A percentile compares a stretch with the other conserved stretches of the same genome.
These are phyloP conservation scores for Sebastes miniatus DNA, from an alignment of 2,797 vertebrate genomes.

Conservation along the genomic window DNA sequence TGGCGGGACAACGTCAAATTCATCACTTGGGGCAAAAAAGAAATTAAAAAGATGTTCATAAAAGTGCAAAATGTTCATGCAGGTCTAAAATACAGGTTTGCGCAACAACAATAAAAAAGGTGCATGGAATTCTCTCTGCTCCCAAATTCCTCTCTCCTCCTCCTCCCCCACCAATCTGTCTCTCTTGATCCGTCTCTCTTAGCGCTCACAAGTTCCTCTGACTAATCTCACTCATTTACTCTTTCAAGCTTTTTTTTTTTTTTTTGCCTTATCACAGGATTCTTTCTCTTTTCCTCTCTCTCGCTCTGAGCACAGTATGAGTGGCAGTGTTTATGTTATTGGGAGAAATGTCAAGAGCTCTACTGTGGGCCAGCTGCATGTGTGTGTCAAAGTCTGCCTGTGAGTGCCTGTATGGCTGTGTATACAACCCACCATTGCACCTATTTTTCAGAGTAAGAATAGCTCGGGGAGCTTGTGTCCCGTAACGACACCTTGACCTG, in stretches of 20 bases:
- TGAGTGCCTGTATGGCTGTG: slow-evolving; percentile 21
- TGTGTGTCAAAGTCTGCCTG: slow-evolving; percentile 27
- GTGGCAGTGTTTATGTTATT: slow-evolving; percentile 59
- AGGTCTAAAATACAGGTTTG: slow-evolving; percentile 70
- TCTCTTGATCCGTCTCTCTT: slow-evolving; percentile 50
- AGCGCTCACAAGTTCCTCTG: slow-evolving; percentile 26
- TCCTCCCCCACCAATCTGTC: not conserved
- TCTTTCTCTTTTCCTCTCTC: slow-evolving; percentile 9
- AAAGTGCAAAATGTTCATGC: slow-evolving; percentile 61
- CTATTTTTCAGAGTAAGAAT: slow-evolving; percentile 25
- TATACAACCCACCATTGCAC: slow-evolving; percentile 21
- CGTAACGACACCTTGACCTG: slow-evolving; percentile 58
- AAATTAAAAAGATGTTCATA: slow-evolving; percentile 70
- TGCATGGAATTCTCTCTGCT: slow-evolving; percentile 57
- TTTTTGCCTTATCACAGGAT: slow-evolving; percentile 30
- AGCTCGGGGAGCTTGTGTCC: slow-evolving; percentile 25
- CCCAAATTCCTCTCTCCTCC: slow-evolving; percentile 35
- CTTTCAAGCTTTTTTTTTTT: slow-evolving; percentile 39
- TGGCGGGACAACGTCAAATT: slow-evolving; percentile 34
- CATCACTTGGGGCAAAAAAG: slow-evolving; percentile 60
- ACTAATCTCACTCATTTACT: slow-evolving; percentile 64
- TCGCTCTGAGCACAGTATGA: slow-evolving; percentile 28
- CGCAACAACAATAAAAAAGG: slow-evolving; percentile 69
- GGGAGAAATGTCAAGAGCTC: slow-evolving; percentile 45
- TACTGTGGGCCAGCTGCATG: slow-evolving; percentile 49